These are phyloP conservation scores for Magallana gigas DNA, from an alignment of 1,140 invertebrate species.

Conservation along the genomic window DNA sequence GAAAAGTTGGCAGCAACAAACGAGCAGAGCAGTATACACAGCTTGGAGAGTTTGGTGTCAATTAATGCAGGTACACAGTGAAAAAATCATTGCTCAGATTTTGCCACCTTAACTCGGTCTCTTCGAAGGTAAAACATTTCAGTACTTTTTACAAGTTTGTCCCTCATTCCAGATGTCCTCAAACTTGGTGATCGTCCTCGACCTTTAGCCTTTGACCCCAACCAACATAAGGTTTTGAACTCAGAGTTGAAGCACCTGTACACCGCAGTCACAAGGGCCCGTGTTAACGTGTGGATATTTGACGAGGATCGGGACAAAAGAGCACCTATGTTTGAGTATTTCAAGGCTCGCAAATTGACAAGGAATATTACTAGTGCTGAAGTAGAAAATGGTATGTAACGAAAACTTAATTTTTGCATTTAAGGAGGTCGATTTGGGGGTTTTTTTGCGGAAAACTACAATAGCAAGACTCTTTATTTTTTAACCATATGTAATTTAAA, in stretches of 20 bases:
- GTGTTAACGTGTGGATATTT: constrained; percentile 77
- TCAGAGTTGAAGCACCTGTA: constrained; percentile 75
- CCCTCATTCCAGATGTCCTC: constrained; percentile 65
- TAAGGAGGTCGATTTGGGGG: too few species aligned
- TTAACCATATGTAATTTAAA: too few species aligned
- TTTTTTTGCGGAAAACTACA: too few species aligned
- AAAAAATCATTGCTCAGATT: too few species aligned
- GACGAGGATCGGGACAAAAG: constrained; percentile 70
- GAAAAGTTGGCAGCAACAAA: constrained; percentile 56
- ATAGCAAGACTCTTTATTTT: too few species aligned
- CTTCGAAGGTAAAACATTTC: too few species aligned
- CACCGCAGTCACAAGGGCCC: constrained; percentile 71
- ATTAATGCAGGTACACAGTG: constrained; percentile 61
- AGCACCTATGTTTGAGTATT: constrained; percentile 75
- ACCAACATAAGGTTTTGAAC: constrained; percentile 75
- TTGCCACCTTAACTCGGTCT: too few species aligned
- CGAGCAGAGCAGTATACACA: constrained; percentile 10
- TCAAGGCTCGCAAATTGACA: constrained; percentile 67
- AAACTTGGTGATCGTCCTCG: constrained; percentile 64
- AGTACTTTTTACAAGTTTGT: too few species aligned
- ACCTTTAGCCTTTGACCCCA: constrained; percentile 72
- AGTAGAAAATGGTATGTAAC: constrained; percentile 43
- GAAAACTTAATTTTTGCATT: background rate
- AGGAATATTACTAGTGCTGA: constrained; percentile 53
- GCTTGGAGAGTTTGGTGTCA: constrained; percentile 58